Conservation (phyloP, 2,888 invertebrate species). For the Ophonus ardosiacus region DNA sequence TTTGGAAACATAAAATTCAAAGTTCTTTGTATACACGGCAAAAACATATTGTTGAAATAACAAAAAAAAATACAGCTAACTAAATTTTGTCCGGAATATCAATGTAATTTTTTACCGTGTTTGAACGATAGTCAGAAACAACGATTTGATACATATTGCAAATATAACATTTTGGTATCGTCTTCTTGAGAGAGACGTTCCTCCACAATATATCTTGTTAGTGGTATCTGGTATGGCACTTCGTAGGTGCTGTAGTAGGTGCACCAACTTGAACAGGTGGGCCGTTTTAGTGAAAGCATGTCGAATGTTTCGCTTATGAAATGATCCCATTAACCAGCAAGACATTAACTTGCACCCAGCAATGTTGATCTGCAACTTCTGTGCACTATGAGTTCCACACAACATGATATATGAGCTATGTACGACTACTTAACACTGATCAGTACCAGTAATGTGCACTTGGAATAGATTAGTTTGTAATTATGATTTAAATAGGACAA, state of each 20-base stretch:
- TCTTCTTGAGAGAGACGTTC: neutral
- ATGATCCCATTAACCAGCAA: slow-evolving; percentile 55
- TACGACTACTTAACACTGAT: neutral
- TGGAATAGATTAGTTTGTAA: neutral
- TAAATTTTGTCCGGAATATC: too few relatives aligned
- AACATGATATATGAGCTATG: neutral
- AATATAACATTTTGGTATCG: neutral
- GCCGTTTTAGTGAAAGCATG: slow-evolving; percentile 62
- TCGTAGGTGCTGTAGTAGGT: slow-evolving; percentile 58
- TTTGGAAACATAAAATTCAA: too few relatives aligned
- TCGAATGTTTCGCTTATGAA: slow-evolving; percentile 62
- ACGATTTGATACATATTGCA: neutral
- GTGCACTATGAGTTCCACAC: neutral
- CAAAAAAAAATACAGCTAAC: too few relatives aligned
- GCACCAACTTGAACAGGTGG: slow-evolving; percentile 48
- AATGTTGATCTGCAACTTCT: neutral
- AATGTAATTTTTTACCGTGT: too few relatives aligned
- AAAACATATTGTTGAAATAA: too few relatives aligned
- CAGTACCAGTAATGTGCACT: neutral
- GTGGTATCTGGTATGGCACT: slow-evolving; percentile 7
- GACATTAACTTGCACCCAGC: slow-evolving; percentile 33
- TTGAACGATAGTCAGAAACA: too few relatives aligned
- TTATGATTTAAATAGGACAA: neutral
- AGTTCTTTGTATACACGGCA: too few relatives aligned
- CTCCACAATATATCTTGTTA: neutral